Base-by-base conservation (phyloP, 2,113 vertebrate genomes). In the Benitochromis conjunctus region DNA sequence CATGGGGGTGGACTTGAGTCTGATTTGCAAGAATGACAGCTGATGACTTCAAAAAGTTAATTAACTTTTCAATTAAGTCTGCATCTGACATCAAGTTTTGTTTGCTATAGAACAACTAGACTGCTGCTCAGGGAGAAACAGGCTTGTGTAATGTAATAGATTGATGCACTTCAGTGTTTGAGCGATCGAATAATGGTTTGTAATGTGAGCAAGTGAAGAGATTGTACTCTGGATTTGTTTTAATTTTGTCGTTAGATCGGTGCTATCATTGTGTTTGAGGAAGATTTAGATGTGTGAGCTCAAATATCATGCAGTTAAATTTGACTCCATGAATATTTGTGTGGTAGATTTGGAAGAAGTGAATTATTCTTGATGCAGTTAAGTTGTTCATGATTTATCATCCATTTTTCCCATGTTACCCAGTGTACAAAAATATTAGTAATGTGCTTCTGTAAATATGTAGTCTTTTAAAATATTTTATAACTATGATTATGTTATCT, bases 11-110 rank as follows among this genome's bases (percentile, higher is more conserved):
- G 92, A 91, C 92, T 95, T 93, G 96, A 97, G 96, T 97, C 96
- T 97, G 97, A 97, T 97, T 96, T 96, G 96, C 96, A 94, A 96
- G 97, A 97, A 96, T 97, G 97, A 97, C 97, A 98, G 97, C 97
- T 97, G 98, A 98, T 97, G 97, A 96, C 97, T 97, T 98, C 96
- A 97, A 96, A 97, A 98, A 99, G 97, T 98, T 98, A 98, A 99
- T 99, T 99, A 98, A 98, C 97, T 98, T 98, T 98, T 97, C 97
- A 98, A 98, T 99, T 98, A 98, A 95, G 96, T 95, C 96, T 82
- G 80, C 96, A 95, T 97, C 97, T 97, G 97, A 97, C 96, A 95
- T 95, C 94, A 96, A 89, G 96, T 95, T 92, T 93, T 92, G 96
- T 96, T 93, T 95, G 94, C 92, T 93, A 6, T 43, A 91, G 91